These are phyloP conservation scores for Eupithecia centaureata DNA, from an alignment of 2,888 invertebrate genomes.

Conservation along the genomic window DNA sequence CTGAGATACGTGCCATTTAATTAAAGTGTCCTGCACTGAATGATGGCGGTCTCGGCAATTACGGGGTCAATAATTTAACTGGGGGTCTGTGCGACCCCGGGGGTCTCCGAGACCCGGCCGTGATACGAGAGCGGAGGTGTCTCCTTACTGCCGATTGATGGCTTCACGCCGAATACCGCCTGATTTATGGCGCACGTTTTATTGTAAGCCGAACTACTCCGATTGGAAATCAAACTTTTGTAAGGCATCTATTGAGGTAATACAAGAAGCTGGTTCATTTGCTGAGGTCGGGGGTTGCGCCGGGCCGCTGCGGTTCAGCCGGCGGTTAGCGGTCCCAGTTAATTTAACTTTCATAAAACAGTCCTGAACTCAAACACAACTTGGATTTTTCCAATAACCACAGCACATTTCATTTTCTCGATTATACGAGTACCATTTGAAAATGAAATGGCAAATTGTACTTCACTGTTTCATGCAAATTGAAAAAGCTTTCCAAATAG, in stretches of 20 bases:
- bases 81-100: conserved; percentile 29
- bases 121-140: conserved; percentile 32
- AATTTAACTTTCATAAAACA: conserved; percentile 6
- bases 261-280: conserved; percentile 1
- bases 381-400: conserved; percentile 17
- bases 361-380: conserved; percentile 9
- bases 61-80: conserved; percentile 44
- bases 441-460: conserved; percentile 36
- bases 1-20: conserved; percentile 43
- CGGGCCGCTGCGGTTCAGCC: background rate
- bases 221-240: background rate
- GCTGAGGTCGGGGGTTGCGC: background rate
- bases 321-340: background rate
- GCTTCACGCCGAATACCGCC: conserved; percentile 3
- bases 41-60: conserved; percentile 43
- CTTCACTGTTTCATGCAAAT: conserved; percentile 38
- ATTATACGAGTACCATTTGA: conserved; percentile 15
- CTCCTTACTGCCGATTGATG: conserved; percentile 32
- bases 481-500: conserved; percentile 37
- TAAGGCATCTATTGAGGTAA: background rate
- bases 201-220: background rate
- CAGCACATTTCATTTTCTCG: conserved; percentile 21
- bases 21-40: conserved; percentile 44
- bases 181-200: conserved; percentile 13
- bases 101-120: conserved; percentile 19